A percentile compares a stretch with the other conserved stretches of the same genome.
These are phyloP conservation scores for Epizoanthus ramosus DNA, from an alignment of 92 coral and sea anemone genomes.

Conservation along the genomic window DNA sequence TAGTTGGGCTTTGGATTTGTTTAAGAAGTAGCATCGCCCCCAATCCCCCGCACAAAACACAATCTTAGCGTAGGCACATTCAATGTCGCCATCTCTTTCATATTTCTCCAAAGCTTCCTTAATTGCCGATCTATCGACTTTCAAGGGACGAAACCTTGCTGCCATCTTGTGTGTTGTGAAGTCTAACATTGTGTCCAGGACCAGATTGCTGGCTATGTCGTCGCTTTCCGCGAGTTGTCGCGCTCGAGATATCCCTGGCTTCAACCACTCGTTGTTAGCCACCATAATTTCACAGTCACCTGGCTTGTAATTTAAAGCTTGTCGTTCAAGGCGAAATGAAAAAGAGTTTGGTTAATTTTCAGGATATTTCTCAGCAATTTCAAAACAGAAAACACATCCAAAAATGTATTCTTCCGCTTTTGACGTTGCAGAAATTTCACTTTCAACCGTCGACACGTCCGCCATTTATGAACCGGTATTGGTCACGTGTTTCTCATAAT, in stretches of 20 bases:
- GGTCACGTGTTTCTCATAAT: constrained; percentile 23
- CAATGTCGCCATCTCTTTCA: constrained; percentile 66
- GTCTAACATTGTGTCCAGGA: constrained; percentile 76
- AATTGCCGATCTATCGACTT: constrained; percentile 74
- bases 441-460: constrained; percentile 49
- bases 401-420: neutral
- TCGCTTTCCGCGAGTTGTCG: constrained; percentile 97
- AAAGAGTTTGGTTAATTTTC: neutral
- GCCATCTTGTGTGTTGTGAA: constrained; percentile 98
- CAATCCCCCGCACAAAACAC: constrained; percentile 88
- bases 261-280: constrained; percentile 53
- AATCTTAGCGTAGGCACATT: constrained; percentile 80
- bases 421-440: constrained; percentile 31
- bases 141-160: constrained; percentile 92
- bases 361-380: neutral
- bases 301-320: neutral
- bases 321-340: neutral
- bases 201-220: constrained; percentile 91
- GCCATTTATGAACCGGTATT: constrained; percentile 44
- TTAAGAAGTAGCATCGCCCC: constrained; percentile 84
- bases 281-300: constrained; percentile 26
- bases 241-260: constrained; percentile 88
- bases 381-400: neutral
- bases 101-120: constrained; percentile 71
- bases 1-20: constrained; percentile 86